Evolutionary conservation across 2,797 vertebrate species (phyloP).

Genomic region (Hephaestus fuliginosus): DNA sequence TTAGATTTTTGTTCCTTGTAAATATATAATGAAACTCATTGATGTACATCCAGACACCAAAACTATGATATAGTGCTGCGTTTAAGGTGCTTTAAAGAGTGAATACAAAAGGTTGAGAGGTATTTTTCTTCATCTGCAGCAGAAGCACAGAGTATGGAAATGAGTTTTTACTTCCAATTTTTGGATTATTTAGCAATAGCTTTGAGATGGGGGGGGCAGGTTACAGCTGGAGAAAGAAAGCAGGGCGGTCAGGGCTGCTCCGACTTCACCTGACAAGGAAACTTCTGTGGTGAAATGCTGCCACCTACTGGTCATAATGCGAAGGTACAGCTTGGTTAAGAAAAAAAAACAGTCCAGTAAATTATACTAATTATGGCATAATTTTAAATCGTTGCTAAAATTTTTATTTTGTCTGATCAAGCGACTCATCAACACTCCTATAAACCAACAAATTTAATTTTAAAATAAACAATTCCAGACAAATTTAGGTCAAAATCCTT

Average conservation of each 20-base stretch:
- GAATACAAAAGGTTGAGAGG: background rate
- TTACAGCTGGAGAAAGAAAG: background rate
- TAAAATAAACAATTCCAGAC: constrained; percentile 11
- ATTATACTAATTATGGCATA: background rate
- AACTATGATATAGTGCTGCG: background rate
- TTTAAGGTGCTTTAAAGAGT: background rate
- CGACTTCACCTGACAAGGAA: rapidly evolving
- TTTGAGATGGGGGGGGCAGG: background rate
- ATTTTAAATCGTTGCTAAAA: background rate
- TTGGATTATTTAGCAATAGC: background rate
- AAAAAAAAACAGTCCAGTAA: background rate
- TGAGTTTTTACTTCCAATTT: background rate
- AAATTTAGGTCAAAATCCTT: constrained; percentile 25
- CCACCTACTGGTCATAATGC: constrained; percentile 47
- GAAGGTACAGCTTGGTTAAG: constrained; percentile 15
- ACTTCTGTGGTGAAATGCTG: constrained; percentile 40
- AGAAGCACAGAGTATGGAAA: background rate
- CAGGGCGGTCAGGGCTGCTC: background rate
- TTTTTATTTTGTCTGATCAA: background rate
- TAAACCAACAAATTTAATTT: background rate
- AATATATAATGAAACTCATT: background rate
- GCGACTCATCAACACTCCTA: background rate
- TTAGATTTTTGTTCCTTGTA: background rate
- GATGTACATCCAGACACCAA: background rate
- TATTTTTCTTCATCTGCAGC: no score